Evolutionary conservation across 2,797 vertebrate genomes (phyloP).

Genomic region (Pelodytes ibericus): DNA sequence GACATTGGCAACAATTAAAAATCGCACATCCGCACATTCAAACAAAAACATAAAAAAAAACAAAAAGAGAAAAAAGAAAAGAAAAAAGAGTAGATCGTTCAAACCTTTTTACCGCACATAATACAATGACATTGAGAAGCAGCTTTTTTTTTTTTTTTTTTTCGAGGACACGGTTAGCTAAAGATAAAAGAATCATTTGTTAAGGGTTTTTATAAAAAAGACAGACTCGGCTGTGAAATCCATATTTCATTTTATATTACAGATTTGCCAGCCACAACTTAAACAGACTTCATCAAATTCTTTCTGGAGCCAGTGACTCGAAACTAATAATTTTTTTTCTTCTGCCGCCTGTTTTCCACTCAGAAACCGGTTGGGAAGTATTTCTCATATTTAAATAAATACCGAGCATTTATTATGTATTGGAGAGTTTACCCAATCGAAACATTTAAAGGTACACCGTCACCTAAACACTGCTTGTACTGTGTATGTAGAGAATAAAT

Average conservation of each 20-base stretch:
- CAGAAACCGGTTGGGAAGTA: conserved; percentile 42
- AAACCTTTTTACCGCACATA: conserved; percentile 15
- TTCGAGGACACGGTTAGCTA: conserved; percentile 48
- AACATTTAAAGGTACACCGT: no score
- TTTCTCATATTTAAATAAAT: conserved; percentile 43
- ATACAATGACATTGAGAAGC: conserved; percentile 49
- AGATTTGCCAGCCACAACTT: conserved; percentile 52
- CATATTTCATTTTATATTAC: conserved; percentile 49
- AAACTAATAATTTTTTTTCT: conserved; percentile 54
- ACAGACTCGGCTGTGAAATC: conserved; percentile 36
- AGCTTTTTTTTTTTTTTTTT: conserved; percentile 22
- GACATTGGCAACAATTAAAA: conserved; percentile 47
- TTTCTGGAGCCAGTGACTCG: conserved; percentile 47
- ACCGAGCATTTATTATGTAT: conserved; percentile 37
- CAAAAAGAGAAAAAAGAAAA: conserved; percentile 24
- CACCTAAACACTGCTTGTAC: no score
- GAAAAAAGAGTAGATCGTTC: no score
- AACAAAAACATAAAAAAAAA: conserved; percentile 38
- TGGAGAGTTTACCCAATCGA: not conserved
- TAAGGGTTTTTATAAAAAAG: conserved; percentile 31
- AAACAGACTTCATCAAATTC: conserved; percentile 56
- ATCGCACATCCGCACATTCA: not conserved
- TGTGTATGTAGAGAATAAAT: no score
- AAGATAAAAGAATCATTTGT: conserved; percentile 48
- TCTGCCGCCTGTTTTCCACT: conserved; percentile 33